Base-by-base conservation (phyloP, 2,888 invertebrate species). In the Drosophila nigritarsus region DNA sequence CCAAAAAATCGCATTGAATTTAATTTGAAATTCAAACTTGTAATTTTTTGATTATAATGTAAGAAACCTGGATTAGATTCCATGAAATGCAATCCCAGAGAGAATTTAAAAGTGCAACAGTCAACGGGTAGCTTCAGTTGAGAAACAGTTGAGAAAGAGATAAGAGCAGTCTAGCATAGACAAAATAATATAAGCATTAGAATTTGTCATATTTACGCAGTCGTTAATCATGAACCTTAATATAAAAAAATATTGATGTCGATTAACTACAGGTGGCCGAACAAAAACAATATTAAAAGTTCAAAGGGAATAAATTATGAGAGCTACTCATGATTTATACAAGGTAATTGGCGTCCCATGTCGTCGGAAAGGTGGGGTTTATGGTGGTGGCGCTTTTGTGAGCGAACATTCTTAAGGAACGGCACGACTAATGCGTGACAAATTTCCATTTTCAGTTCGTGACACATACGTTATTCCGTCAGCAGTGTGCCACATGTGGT, bases 361-460 rank as follows among this genome's bases (percentile, higher is more conserved):
- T 27, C 61, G 34, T 32, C 45, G 74, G 64, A 67, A 59, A 36
- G 24, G 3, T 15, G 56, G 48, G 27, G 30, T 1, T 13, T 8
- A 24, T 8, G 20, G 34, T 15, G 9, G 5, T 36, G 29, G 45
- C 30, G 13, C 27, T 13, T 45, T 3, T 45, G 13, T 20, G 20
- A 42, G 38, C 11, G 40, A 13, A 49, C 61, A 45, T 56, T 48
- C 58, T 51, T 54, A 15, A 51, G 62, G 56, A 55, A 53, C n/a
- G 56, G 48, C 51, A 24, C 49, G 59, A 32, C 59, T 70, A 67
- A 70, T 74, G 78, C 55, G 65, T 74, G 75, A 74, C 65, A 67
- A 78, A 70, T 78, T 78, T 60, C 54, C 63, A 74, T 78, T 78
- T 76, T 65, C 50, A 62, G 42, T 32, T 42, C 66, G 58, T 74